phyloP scores from a whole-genome alignment of 1,140 invertebrate genomes.

The Drosophila teissieri region DNA sequence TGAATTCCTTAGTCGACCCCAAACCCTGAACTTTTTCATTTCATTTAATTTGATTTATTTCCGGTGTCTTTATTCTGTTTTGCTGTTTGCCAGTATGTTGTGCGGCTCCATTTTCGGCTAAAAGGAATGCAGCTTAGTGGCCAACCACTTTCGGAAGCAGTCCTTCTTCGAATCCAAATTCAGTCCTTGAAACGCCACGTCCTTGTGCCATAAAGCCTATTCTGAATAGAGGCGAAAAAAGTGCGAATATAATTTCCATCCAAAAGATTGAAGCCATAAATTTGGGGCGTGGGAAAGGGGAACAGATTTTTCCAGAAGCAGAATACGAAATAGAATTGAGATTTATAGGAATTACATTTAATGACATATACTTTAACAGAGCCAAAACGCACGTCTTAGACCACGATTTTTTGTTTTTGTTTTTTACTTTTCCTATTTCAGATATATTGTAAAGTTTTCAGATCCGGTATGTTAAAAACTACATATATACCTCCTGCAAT shows the following conservation, averaged over 20 bases:
- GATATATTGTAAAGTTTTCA: too few species aligned
- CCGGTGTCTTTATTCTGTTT: constrained; percentile 54
- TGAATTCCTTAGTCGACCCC: constrained; percentile 65
- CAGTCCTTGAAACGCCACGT: constrained; percentile 68
- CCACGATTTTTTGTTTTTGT: too few species aligned
- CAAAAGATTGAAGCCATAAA: constrained; percentile 80
- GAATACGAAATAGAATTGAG: constrained; percentile 13
- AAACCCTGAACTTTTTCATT: constrained; percentile 79
- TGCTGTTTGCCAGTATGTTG: constrained; percentile 44
- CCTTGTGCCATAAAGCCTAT: constrained; percentile 76
- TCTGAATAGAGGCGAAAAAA: constrained; percentile 15
- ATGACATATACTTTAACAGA: constrained; percentile 4
- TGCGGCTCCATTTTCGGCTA: constrained; percentile 17
- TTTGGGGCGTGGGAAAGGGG: constrained; percentile 30
- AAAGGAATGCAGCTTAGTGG: constrained; percentile 42
- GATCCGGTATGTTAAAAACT: too few species aligned
- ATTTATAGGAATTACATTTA: not conserved
- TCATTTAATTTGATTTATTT: constrained; percentile 82
- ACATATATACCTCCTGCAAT: too few species aligned
- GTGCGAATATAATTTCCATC: constrained; percentile 57
- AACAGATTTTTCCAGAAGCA: not conserved
- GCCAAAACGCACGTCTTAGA: not conserved
- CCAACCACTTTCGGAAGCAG: constrained; percentile 55
- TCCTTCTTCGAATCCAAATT: constrained; percentile 66
- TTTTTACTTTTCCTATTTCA: too few species aligned